Percentiles rank a stretch among this genome's conserved stretches.
Evolutionary conservation across 2,113 vertebrate species (phyloP).

Genomic region (Otolemur garnettii): DNA sequence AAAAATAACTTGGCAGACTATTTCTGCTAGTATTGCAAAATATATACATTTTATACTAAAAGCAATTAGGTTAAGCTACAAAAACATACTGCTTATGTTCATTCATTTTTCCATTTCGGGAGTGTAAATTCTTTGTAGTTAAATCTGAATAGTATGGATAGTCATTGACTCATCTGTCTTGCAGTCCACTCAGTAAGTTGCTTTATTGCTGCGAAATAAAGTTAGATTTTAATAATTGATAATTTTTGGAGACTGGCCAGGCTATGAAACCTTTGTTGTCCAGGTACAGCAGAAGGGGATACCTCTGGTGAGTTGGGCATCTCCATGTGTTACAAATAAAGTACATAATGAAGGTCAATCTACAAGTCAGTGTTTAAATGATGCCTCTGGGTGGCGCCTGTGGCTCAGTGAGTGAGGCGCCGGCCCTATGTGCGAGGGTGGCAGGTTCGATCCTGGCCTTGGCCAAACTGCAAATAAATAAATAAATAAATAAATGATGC

Average conservation of each 20-base stretch:
- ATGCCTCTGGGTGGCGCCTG: background rate
- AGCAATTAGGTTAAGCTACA: conserved; percentile 11
- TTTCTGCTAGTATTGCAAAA: conserved; percentile 17
- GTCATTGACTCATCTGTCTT: conserved; percentile 32
- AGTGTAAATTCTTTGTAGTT: conserved; percentile 21
- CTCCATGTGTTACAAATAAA: background rate
- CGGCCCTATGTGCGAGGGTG: no score
- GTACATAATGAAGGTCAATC: background rate
- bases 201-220: conserved; percentile 64
- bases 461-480: no score
- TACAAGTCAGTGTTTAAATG: conserved; percentile 25
- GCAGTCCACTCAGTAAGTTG: conserved; percentile 55
- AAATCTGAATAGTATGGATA: background rate
- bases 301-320: background rate
- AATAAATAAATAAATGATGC: background rate
- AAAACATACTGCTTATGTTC: background rate
- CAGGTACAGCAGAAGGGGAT: background rate
- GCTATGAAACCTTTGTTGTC: conserved; percentile 37
- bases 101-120: conserved; percentile 30
- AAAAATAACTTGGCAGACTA: conserved; percentile 41
- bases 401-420: no score
- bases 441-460: no score
- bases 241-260: conserved; percentile 41
- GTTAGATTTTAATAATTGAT: conserved; percentile 55
- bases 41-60: background rate